These are phyloP conservation scores for Engraulis encrasicolus DNA, from an alignment of 2,113 vertebrate genomes.

Conservation along the genomic window DNA sequence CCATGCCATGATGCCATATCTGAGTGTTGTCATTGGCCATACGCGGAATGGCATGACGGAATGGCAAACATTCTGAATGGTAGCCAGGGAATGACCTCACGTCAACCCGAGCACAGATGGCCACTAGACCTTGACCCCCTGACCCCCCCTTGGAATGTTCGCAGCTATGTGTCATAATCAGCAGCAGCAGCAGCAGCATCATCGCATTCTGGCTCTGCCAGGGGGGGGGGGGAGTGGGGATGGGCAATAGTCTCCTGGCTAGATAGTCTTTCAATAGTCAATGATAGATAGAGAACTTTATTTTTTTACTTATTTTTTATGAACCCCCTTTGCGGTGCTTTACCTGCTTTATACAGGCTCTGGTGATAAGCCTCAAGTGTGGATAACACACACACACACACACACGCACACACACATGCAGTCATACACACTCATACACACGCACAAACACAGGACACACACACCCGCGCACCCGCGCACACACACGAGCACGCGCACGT, in stretches of 20 bases:
- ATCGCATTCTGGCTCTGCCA: neutral
- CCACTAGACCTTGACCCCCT: neutral
- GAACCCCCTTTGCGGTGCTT: no score
- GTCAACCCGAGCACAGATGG: conserved; percentile 17
- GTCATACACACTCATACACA: neutral
- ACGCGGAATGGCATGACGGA: neutral
- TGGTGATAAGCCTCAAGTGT: neutral
- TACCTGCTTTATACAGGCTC: neutral
- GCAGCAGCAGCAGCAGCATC: no score
- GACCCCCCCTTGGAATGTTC: conserved; percentile 15
- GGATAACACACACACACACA: neutral
- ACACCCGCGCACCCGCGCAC: neutral
- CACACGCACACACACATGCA: neutral
- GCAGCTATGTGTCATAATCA: conserved; percentile 3
- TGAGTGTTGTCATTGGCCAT: neutral
- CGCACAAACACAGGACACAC: neutral
- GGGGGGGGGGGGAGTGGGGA: no score
- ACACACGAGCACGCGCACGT: no score
- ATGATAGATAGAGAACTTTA: neutral
- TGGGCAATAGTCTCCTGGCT: neutral
- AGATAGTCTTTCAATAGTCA: neutral
- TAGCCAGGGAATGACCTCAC: neutral
- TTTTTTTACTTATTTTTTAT: no score
- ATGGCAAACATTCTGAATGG: neutral
- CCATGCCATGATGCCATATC: conserved; percentile 1